Conservation (phyloP, 2,797 vertebrate species). For the Rhynchotus rufescens region DNA sequence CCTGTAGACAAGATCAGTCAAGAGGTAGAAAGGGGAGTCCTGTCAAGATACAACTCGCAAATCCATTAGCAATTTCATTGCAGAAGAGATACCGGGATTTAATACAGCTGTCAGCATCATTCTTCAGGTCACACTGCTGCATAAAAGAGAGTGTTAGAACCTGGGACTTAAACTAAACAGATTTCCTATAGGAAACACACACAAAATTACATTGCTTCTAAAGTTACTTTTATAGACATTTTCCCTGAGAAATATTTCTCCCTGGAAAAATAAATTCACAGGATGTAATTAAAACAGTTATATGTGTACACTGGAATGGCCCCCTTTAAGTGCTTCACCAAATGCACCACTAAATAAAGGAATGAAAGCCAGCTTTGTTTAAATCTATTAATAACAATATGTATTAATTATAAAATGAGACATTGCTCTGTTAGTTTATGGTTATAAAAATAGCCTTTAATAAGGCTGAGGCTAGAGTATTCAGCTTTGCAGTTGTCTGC, state of each 20-base stretch:
- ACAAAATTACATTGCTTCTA: slow-evolving; percentile 58
- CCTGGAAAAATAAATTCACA: slow-evolving; percentile 79
- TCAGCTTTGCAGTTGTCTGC: background rate
- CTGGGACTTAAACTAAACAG: slow-evolving; percentile 76
- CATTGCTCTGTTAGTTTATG: slow-evolving; percentile 25
- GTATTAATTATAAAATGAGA: slow-evolving; percentile 54
- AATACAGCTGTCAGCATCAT: slow-evolving; percentile 3
- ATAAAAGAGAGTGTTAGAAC: slow-evolving; percentile 7
- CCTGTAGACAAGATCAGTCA: fast-evolving
- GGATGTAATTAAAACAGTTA: slow-evolving; percentile 77
- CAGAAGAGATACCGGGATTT: background rate
- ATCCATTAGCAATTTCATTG: background rate
- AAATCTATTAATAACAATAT: slow-evolving; percentile 56
- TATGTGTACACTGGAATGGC: slow-evolving; percentile 57
- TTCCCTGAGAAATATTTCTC: slow-evolving; percentile 75
- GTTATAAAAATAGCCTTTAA: slow-evolving; percentile 20
- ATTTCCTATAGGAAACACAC: slow-evolving; percentile 77
- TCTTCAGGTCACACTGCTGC: background rate
- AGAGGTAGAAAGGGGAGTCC: background rate
- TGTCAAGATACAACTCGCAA: background rate
- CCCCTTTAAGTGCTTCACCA: slow-evolving; percentile 75
- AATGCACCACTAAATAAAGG: slow-evolving; percentile 62
- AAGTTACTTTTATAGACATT: slow-evolving; percentile 74
- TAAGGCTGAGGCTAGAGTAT: background rate
- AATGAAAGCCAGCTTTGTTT: slow-evolving; percentile 77